Base-by-base conservation (phyloP, 1,140 invertebrate species). In the Hestina assimilis region DNA sequence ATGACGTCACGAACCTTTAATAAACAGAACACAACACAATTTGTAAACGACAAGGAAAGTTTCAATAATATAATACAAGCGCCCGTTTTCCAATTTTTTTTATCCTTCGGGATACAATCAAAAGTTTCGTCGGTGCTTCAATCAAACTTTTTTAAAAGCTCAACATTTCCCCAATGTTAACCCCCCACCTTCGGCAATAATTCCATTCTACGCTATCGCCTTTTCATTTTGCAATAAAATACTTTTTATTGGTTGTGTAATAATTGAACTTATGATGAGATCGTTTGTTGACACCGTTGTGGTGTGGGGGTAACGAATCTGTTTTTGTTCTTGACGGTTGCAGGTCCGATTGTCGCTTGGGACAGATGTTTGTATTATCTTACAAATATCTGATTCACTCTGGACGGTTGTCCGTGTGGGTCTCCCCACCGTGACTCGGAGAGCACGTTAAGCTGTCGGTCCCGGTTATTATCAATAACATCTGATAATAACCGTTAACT, bases 121-220 rank as follows among this genome's bases (percentile, higher is more conserved):
- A 78, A 77, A 74, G 68, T 84, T 79, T 53, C 17, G 56, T 68
- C 62, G 60, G 54, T 56, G 47, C 66, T 70, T 72, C 76, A 83
- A 84, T 83, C 81, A 83, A 84, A 84, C 78, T 81, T 84, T 77
- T 75, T 77, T 77, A 80, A 82, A 78, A 69, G 69, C 62, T 55
- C 58, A 23, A 60, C 48, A 48, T 45, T 33, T 28, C 53, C 20
- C 65, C 54, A 41, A 63, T 59, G 55, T 65, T 63, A 63, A 45
- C 62, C 53, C 61, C 47, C 52, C 59, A n/a, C n/a, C 63, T 51
- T 41, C 47, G 42, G 69, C 66, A 68, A 76, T 79, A 78, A 79
- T 71, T 69, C 59, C 61, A 56, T 75, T 76, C 61, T 59, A 51
- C 46, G 69, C 71, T 78, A 81, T 79, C 67, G 72, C 63, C 52